These are phyloP conservation scores for Potorous gilbertii DNA, from an alignment of 2,797 vertebrate genomes.

Conservation along the genomic window DNA sequence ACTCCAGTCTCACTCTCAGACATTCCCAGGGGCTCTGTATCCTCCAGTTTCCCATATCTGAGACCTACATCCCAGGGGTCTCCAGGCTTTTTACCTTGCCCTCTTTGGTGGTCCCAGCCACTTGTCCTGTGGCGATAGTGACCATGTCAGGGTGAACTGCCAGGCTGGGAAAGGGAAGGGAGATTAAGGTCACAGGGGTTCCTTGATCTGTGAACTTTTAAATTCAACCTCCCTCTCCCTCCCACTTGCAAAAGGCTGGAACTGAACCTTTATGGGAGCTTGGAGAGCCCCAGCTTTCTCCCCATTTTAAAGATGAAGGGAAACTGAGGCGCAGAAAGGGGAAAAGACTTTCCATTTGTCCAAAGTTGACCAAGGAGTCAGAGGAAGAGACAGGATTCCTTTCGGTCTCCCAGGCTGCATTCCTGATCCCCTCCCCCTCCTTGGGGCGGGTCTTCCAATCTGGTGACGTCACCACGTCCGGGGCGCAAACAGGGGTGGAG, in stretches of 20 bases:
- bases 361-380: background rate
- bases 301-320: background rate
- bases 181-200: background rate
- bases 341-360: background rate
- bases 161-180: slow-evolving; percentile 83
- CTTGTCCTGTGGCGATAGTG: slow-evolving; percentile 94
- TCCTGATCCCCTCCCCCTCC: background rate
- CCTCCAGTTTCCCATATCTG: background rate
- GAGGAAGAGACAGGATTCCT: background rate
- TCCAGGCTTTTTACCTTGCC: slow-evolving; percentile 88
- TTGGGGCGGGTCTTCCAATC: no score
- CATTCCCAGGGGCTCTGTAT: background rate
- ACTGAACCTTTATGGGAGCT: background rate
- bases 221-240: background rate
- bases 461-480: background rate
- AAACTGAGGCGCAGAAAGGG: background rate
- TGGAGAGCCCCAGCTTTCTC: background rate
- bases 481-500: background rate
- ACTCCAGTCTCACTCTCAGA: background rate
- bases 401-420: no score
- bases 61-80: background rate
- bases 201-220: background rate
- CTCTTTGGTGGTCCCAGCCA: slow-evolving; percentile 94
- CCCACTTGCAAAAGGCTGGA: background rate
- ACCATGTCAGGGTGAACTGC: slow-evolving; percentile 95